Percentiles rank a stretch among this genome's conserved stretches.
Conservation (phyloP, 2,888 invertebrate genomes). For the Quadroppia sp. region DNA sequence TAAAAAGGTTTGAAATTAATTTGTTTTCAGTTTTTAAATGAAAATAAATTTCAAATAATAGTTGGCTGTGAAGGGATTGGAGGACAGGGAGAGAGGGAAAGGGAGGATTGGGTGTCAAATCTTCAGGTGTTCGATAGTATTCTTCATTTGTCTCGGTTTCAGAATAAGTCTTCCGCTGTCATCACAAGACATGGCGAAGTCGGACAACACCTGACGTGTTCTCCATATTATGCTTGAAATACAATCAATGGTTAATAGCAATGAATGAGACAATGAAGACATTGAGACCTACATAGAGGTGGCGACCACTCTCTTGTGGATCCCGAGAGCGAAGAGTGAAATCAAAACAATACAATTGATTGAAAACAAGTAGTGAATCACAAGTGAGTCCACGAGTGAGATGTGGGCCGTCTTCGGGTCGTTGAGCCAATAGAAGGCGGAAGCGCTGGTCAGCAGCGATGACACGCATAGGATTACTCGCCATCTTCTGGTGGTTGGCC, state of each 20-base stretch:
- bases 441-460: constrained; percentile 83
- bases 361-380: constrained; percentile 91
- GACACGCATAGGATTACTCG: constrained; percentile 82
- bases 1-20: too few species aligned
- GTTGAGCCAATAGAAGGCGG: constrained; percentile 82
- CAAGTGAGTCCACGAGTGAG: constrained; percentile 80
- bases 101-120: background rate
- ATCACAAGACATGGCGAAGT: constrained; percentile 98
- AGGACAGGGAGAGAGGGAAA: too few species aligned
- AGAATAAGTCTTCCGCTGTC: constrained; percentile 92
- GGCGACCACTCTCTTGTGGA: constrained; percentile 92
- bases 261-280: background rate
- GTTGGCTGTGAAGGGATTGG: too few species aligned
- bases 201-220: constrained; percentile 79
- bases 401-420: constrained; percentile 55
- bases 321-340: constrained; percentile 76
- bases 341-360: constrained; percentile 76
- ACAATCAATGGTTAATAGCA: background rate
- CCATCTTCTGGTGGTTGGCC: constrained; percentile 92
- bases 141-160: constrained; percentile 65
- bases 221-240: constrained; percentile 68
- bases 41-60: too few species aligned
- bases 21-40: too few species aligned
- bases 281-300: constrained; percentile 63
- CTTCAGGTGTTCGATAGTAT: constrained; percentile 6